These are phyloP conservation scores for Sturnus vulgaris DNA, from an alignment of 2,113 vertebrate genomes.

Conservation along the genomic window DNA sequence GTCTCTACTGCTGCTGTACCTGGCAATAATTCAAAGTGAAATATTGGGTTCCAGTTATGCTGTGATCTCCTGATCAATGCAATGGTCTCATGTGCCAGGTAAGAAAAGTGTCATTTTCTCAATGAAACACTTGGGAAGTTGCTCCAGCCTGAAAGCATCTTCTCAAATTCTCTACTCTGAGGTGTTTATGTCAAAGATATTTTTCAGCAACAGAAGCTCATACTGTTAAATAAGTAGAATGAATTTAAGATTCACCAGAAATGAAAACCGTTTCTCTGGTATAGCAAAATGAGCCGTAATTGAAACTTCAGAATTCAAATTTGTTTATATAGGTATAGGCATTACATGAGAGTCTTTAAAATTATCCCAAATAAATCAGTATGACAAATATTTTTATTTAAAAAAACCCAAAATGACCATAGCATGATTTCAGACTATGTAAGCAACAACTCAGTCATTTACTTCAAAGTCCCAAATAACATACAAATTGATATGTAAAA, in stretches of 20 bases:
- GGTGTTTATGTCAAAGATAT: background rate
- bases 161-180: background rate
- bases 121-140: background rate
- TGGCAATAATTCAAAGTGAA: background rate
- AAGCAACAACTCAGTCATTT: background rate
- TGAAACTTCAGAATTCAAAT: background rate
- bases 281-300: background rate
- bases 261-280: background rate
- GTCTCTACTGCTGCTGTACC: background rate
- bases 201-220: background rate
- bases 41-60: background rate
- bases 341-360: background rate
- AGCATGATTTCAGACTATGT: background rate
- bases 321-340: background rate
- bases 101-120: background rate
- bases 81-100: background rate
- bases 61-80: background rate
- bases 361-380: background rate
- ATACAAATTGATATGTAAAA: background rate
- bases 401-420: background rate
- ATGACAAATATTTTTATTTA: background rate
- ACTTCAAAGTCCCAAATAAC: background rate
- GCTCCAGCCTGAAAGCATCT: background rate
- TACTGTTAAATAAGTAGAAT: background rate
- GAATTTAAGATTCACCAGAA: background rate